Evolutionary conservation across 1,140 invertebrate genomes (phyloP).

Genomic region (Archivesica marissinica): DNA sequence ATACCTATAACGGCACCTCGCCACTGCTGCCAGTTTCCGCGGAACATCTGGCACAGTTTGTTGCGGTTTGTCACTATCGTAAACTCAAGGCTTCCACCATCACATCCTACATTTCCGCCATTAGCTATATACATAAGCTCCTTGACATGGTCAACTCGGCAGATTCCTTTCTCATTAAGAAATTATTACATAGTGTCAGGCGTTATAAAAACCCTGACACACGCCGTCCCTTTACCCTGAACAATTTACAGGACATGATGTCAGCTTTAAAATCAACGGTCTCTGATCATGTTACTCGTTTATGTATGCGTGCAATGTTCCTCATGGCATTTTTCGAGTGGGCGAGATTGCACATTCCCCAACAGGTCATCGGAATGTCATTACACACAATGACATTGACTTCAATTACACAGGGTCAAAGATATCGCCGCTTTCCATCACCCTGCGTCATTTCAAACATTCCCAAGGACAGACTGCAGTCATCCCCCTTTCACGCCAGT

Average conservation of each 20-base stretch:
- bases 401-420: background rate
- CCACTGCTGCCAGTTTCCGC: background rate
- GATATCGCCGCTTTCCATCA: background rate
- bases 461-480: background rate
- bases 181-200: constrained; percentile 31
- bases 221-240: constrained; percentile 16
- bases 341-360: constrained; percentile 21
- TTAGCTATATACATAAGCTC: constrained; percentile 26
- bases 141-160: background rate
- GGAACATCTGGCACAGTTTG: constrained; percentile 45
- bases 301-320: constrained; percentile 8
- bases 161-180: constrained; percentile 19
- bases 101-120: constrained; percentile 15
- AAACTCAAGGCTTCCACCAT: constrained; percentile 23
- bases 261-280: background rate
- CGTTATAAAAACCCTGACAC: background rate
- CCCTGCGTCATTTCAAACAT: constrained; percentile 25
- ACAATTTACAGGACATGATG: background rate
- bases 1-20: background rate
- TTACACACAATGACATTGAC: background rate
- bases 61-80: constrained; percentile 23
- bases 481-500: background rate
- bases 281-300: background rate
- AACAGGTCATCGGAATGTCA: constrained; percentile 5
- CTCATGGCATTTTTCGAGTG: constrained; percentile 22